phyloP scores from a whole-genome alignment of 2,113 vertebrate species.

The Tachysurus vachellii region DNA sequence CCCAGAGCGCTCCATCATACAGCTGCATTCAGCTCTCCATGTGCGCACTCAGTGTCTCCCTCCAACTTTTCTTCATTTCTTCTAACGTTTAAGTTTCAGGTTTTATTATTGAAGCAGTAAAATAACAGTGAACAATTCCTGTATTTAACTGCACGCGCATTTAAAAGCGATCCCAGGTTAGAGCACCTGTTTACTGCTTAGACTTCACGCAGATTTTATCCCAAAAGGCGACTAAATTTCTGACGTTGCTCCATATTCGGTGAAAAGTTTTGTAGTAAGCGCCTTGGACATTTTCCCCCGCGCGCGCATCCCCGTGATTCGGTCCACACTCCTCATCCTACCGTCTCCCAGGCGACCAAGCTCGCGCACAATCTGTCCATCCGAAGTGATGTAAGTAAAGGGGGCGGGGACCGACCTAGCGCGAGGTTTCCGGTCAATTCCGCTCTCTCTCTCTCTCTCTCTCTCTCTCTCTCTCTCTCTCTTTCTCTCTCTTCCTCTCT shows the following conservation, averaged over 20 bases:
- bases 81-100: not conserved
- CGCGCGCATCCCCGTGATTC: slow-evolving; percentile 8
- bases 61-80: not conserved
- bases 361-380: slow-evolving; percentile 4
- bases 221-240: not conserved
- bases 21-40: slow-evolving; percentile 1
- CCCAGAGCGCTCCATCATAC: slow-evolving; percentile 60
- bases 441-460: not conserved
- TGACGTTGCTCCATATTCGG: not conserved
- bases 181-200: slow-evolving; percentile 36
- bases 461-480: not conserved
- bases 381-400: slow-evolving; percentile 29
- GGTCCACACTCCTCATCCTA: slow-evolving; percentile 21
- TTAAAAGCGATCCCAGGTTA: not conserved
- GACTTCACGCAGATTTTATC: not conserved
- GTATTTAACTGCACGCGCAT: not conserved
- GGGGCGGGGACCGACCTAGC: slow-evolving; percentile 16
- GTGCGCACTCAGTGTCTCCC: not conserved
- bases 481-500: not conserved
- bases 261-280: slow-evolving; percentile 4
- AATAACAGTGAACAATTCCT: not conserved
- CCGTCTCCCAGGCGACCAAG: slow-evolving; percentile 23
- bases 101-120: not conserved
- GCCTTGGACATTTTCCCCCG: not conserved
- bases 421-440: not conserved